phyloP scores from a whole-genome alignment of 2,113 vertebrate species.

The Myiagra hebetior region DNA sequence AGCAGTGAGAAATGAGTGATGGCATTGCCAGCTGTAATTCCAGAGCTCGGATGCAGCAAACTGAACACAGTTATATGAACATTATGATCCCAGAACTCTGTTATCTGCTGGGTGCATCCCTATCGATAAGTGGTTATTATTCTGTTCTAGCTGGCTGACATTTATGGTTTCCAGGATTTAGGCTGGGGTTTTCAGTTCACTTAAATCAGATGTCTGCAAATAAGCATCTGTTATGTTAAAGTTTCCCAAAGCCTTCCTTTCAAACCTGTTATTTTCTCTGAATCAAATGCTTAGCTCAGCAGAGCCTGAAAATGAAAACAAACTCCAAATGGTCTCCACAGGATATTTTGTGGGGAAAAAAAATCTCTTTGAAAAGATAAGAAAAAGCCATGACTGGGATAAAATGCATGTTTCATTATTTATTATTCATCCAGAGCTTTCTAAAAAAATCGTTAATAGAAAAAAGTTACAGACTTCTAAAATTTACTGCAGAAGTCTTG shows the following conservation, averaged over 20 bases:
- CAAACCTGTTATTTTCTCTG: conserved; percentile 62
- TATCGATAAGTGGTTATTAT: conserved; percentile 28
- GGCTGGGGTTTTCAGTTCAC: conserved; percentile 33
- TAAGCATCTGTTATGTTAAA: conserved; percentile 62
- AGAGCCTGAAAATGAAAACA: conserved; percentile 58
- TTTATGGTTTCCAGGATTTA: conserved; percentile 49
- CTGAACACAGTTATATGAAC: neutral
- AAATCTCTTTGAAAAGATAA: neutral
- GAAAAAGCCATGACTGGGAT: neutral
- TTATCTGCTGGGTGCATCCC: conserved; percentile 36
- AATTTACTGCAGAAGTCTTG: neutral
- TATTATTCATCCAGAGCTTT: conserved; percentile 8
- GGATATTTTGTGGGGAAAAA: neutral
- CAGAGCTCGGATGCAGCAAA: neutral
- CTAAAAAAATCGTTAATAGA: neutral
- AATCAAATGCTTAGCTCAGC: conserved; percentile 66
- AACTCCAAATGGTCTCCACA: conserved; percentile 38
- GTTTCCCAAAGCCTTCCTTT: conserved; percentile 53
- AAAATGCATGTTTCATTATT: neutral
- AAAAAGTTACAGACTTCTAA: neutral
- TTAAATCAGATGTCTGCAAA: conserved; percentile 56
- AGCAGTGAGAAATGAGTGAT: neutral
- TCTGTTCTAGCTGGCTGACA: conserved; percentile 57
- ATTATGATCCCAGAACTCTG: conserved; percentile 10
- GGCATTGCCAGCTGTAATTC: neutral